Conservation (phyloP, 2,113 vertebrate genomes). For the Marcusenius ussheri region DNA sequence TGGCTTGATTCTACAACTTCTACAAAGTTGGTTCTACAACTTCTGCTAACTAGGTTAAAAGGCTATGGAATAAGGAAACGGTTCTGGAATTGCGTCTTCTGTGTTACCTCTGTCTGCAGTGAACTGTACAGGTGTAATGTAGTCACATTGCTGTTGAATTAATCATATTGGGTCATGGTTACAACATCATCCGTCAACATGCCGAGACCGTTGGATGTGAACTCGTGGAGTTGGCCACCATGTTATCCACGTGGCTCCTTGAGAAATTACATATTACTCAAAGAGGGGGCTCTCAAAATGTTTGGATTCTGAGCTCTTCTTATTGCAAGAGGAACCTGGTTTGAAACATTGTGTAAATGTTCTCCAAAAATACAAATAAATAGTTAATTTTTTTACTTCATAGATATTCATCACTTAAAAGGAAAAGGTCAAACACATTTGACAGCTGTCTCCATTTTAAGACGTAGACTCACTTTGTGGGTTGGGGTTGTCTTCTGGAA, state of each 20-base stretch:
- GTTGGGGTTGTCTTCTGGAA: constrained; percentile 29
- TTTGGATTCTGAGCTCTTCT: background rate
- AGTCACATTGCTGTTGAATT: constrained; percentile 2
- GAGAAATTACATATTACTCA: background rate
- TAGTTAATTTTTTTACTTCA: background rate
- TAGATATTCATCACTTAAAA: background rate
- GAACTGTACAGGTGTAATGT: background rate
- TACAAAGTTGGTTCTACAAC: background rate
- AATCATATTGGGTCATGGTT: constrained; percentile 12
- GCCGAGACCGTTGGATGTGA: background rate
- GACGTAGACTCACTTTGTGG: constrained; percentile 51
- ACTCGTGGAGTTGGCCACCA: no score
- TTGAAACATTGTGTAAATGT: background rate
- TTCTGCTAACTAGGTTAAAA: background rate
- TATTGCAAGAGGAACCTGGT: background rate
- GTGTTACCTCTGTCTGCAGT: constrained; percentile 5
- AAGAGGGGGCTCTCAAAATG: background rate
- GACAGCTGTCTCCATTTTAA: background rate
- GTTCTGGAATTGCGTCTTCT: background rate
- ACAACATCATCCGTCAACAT: background rate
- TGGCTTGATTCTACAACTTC: background rate
- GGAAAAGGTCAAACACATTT: background rate
- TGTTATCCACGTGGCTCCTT: background rate
- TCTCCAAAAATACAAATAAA: background rate
- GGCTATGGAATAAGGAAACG: background rate